Percentiles rank a stretch among this genome's conserved stretches.
Evolutionary conservation across 2,888 invertebrate species (phyloP).

Genomic region (Polyommatus iphigenia): DNA sequence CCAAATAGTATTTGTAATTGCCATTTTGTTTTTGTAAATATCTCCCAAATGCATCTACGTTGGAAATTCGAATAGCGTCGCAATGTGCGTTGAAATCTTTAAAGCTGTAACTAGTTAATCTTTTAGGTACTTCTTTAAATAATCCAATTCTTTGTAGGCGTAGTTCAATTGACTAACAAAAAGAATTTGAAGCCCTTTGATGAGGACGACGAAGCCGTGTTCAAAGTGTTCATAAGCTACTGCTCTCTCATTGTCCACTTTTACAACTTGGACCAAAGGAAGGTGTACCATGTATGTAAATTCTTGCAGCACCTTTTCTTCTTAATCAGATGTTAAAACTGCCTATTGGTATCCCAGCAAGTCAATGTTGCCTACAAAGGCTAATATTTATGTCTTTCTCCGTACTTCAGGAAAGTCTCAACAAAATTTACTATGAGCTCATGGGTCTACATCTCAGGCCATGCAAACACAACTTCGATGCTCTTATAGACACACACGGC

Average conservation of each 20-base stretch:
- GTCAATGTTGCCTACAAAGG: no score
- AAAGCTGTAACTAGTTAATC: background rate
- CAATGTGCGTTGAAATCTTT: background rate
- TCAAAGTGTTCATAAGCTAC: slow-evolving; percentile 79
- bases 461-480: slow-evolving; percentile 73
- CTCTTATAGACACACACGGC: slow-evolving; percentile 63
- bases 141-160: slow-evolving; percentile 58
- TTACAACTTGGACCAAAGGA: slow-evolving; percentile 72
- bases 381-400: slow-evolving; percentile 22
- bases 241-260: slow-evolving; percentile 81
- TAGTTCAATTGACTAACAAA: slow-evolving; percentile 81
- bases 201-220: slow-evolving; percentile 75
- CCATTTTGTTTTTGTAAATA: background rate
- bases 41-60: background rate
- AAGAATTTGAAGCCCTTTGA: slow-evolving; percentile 67
- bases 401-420: slow-evolving; percentile 60
- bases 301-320: background rate
- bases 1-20: background rate
- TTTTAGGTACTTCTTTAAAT: background rate
- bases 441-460: slow-evolving; percentile 75
- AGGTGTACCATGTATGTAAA: slow-evolving; percentile 60
- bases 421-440: slow-evolving; percentile 65
- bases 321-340: background rate
- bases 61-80: background rate
- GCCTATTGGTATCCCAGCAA: background rate